A percentile compares a stretch with the other conserved stretches of the same genome.
phyloP scores from a whole-genome alignment of 2,113 vertebrate genomes.

The Campylomormyrus numenius region DNA sequence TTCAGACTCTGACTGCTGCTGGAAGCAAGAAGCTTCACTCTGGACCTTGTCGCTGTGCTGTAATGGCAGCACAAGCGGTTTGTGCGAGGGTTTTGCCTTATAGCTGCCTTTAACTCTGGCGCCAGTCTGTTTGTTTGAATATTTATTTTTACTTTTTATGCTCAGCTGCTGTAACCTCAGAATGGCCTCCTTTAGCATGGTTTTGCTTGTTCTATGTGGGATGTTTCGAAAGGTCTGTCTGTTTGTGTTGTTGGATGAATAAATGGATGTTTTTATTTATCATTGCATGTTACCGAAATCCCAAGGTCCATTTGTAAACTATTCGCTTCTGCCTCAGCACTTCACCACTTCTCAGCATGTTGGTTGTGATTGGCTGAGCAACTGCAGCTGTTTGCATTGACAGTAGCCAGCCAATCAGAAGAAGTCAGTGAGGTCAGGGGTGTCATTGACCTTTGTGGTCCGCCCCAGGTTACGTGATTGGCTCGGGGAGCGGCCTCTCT shows the following conservation, averaged over 20 bases:
- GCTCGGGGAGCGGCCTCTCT: constrained; percentile 36
- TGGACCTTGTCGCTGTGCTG: not conserved
- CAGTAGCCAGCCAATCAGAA: not conserved
- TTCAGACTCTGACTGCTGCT: not conserved
- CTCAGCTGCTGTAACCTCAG: not conserved
- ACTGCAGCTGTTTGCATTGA: constrained; percentile 12
- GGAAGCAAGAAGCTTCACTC: not conserved
- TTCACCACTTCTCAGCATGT: not conserved
- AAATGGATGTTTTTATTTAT: not conserved
- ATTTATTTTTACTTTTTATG: constrained; percentile 4
- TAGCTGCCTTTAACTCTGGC: not conserved
- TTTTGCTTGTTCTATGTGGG: not conserved
- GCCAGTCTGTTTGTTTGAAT: constrained; percentile 9
- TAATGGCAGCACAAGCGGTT: not conserved
- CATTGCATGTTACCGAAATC: not conserved
- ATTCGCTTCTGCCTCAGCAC: not conserved
- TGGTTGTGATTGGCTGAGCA: not conserved
- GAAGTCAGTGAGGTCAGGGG: constrained; percentile 19
- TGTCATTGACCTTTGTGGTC: not conserved
- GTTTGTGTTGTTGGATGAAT: not conserved
- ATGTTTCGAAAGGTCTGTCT: constrained; percentile 5
- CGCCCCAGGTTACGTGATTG: not conserved
- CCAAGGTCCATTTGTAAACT: not conserved
- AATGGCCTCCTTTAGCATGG: not conserved
- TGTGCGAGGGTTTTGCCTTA: not conserved